These are phyloP conservation scores for Typhlomys cinereus DNA, from an alignment of 2,113 vertebrate genomes.

Conservation along the genomic window DNA sequence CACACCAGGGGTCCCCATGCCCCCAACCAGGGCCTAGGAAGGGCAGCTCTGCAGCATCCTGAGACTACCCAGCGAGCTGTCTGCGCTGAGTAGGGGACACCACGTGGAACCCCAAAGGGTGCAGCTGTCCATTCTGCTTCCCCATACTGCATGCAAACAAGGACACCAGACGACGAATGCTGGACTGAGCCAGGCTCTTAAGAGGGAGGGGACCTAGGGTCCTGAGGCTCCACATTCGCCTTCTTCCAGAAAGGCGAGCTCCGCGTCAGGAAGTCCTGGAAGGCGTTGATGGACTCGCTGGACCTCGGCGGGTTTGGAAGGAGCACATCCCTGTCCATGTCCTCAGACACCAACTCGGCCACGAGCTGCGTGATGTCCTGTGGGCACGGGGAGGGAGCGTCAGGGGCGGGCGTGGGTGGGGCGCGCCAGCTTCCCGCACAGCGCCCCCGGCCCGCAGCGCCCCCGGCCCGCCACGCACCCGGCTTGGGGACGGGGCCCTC, in stretches of 20 bases:
- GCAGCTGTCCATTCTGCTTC: no score
- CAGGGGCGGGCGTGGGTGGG: neutral
- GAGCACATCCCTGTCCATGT: slow-evolving; percentile 65
- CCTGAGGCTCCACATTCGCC: neutral
- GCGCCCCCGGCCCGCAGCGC: no score
- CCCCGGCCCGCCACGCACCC: neutral
- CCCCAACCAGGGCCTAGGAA: neutral
- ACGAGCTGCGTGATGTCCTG: neutral
- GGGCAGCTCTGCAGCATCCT: neutral
- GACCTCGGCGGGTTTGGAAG: neutral
- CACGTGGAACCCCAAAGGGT: no score
- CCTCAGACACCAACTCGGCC: slow-evolving; percentile 16
- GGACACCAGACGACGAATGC: neutral
- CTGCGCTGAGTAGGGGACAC: neutral
- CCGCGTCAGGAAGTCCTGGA: neutral
- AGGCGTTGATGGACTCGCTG: accelerated
- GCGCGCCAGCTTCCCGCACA: accelerated
- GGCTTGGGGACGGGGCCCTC: accelerated
- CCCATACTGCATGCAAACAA: neutral
- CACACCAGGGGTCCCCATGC: no score
- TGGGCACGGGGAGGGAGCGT: accelerated
- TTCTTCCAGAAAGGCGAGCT: neutral
- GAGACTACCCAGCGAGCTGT: neutral
- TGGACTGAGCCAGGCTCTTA: neutral
- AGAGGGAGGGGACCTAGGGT: neutral